These are phyloP conservation scores for Rhorus exstirpatorius DNA, from an alignment of 2,888 invertebrate genomes.

Conservation along the genomic window DNA sequence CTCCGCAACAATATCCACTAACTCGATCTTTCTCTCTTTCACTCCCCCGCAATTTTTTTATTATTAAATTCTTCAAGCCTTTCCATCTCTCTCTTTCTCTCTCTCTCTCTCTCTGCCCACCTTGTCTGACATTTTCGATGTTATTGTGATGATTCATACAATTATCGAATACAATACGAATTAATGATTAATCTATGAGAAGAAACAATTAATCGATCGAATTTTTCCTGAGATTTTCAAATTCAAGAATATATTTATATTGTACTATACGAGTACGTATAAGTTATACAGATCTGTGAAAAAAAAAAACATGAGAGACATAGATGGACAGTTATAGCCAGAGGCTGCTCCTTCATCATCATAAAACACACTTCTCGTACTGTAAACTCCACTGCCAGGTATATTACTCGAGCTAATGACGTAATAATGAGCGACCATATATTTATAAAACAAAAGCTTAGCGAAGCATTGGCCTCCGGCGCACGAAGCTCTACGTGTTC, in stretches of 20 bases:
- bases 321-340: conserved; percentile 23
- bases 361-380: background rate
- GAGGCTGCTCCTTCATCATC: conserved; percentile 27
- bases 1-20: conserved; percentile 27
- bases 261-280: too few relatives aligned
- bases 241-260: too few relatives aligned
- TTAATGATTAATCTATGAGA: too few relatives aligned
- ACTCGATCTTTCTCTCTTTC: conserved; percentile 10
- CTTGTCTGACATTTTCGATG: conserved; percentile 30
- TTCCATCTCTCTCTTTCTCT: background rate
- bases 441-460: conserved; percentile 59
- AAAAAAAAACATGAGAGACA: too few relatives aligned
- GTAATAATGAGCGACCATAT: conserved; percentile 57
- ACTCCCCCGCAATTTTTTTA: conserved; percentile 22
- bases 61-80: background rate
- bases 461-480: conserved; percentile 41
- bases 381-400: conserved; percentile 13
- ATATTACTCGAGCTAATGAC: conserved; percentile 55
- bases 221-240: too few relatives aligned
- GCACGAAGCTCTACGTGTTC: too few relatives aligned
- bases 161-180: too few relatives aligned
- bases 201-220: too few relatives aligned
- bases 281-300: too few relatives aligned
- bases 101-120: background rate
- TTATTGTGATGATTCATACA: too few relatives aligned